Percentiles rank a stretch among this genome's conserved stretches.
Evolutionary conservation across 1,140 invertebrate genomes (phyloP).

Genomic region (Dinothrombium tinctorium): DNA sequence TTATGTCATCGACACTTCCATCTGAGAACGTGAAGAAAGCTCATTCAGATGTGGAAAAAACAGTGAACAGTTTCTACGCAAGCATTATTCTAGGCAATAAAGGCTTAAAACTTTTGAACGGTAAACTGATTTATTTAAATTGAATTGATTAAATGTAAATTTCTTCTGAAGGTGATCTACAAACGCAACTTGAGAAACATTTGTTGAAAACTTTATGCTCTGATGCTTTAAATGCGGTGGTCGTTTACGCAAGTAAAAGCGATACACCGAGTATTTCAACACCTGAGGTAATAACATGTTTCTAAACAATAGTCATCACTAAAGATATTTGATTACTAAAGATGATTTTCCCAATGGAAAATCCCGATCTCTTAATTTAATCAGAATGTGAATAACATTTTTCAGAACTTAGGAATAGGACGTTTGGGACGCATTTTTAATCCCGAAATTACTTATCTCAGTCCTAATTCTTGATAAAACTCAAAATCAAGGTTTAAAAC

Average conservation of each 20-base stretch:
- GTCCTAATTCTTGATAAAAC: too few species aligned
- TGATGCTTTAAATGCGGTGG: conserved; percentile 34
- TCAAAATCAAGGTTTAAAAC: too few species aligned
- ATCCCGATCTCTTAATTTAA: too few species aligned
- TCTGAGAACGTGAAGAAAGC: conserved; percentile 35
- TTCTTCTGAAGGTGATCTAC: conserved; percentile 27
- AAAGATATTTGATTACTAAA: too few species aligned
- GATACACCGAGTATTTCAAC: conserved; percentile 14
- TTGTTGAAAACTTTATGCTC: conserved; percentile 56
- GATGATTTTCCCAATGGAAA: too few species aligned
- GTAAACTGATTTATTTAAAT: conserved; percentile 15
- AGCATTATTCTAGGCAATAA: conserved; percentile 66
- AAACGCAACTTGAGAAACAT: conserved; percentile 46
- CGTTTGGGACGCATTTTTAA: too few species aligned
- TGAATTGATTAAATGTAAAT: neutral
- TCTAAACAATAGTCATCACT: too few species aligned
- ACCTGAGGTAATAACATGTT: conserved; percentile 26
- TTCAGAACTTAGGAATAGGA: too few species aligned
- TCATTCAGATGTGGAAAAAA: conserved; percentile 52
- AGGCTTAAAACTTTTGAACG: conserved; percentile 40
- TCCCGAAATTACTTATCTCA: too few species aligned
- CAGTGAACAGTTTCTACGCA: conserved; percentile 39
- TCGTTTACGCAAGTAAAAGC: conserved; percentile 19
- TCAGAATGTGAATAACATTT: too few species aligned
- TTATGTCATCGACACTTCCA: conserved; percentile 34